Evolutionary conservation across 2,797 vertebrate genomes (phyloP).

Genomic region (Eulemur coronatus): DNA sequence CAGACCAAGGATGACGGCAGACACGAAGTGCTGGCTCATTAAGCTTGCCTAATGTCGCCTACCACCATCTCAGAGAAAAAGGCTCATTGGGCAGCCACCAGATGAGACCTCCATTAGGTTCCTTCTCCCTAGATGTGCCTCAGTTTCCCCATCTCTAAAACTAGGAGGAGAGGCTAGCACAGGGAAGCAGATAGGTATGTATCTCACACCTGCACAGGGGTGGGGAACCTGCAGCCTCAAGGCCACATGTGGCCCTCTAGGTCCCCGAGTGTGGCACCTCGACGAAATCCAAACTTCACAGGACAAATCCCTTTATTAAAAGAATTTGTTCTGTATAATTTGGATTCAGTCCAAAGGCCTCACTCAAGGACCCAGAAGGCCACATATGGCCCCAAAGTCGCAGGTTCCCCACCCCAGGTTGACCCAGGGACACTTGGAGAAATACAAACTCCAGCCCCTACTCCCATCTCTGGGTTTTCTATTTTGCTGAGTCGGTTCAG

Average conservation of each 20-base stretch:
- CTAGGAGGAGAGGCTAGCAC: neutral
- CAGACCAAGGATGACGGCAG: constrained; percentile 35
- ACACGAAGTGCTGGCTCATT: constrained; percentile 49
- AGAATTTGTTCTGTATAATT: neutral
- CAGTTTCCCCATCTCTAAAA: constrained; percentile 57
- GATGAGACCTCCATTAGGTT: constrained; percentile 21
- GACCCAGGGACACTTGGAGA: too few species aligned
- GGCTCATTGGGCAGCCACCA: constrained; percentile 49
- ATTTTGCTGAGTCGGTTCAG: neutral
- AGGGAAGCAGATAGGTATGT: neutral
- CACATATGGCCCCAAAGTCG: neutral
- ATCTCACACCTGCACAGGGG: neutral
- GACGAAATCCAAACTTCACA: neutral
- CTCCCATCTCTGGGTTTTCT: neutral
- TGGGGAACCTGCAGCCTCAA: neutral
- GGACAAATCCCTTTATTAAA: neutral
- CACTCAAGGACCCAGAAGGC: neutral
- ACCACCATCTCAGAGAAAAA: neutral
- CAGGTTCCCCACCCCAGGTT: too few species aligned
- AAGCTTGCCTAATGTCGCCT: constrained; percentile 48
- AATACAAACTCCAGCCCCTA: too few species aligned
- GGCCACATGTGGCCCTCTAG: neutral
- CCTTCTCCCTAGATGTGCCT: neutral
- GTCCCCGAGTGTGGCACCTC: neutral
- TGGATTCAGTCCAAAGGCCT: neutral